These are phyloP conservation scores for Aeoliscus strigatus DNA, from an alignment of 2,797 vertebrate genomes.

Conservation along the genomic window DNA sequence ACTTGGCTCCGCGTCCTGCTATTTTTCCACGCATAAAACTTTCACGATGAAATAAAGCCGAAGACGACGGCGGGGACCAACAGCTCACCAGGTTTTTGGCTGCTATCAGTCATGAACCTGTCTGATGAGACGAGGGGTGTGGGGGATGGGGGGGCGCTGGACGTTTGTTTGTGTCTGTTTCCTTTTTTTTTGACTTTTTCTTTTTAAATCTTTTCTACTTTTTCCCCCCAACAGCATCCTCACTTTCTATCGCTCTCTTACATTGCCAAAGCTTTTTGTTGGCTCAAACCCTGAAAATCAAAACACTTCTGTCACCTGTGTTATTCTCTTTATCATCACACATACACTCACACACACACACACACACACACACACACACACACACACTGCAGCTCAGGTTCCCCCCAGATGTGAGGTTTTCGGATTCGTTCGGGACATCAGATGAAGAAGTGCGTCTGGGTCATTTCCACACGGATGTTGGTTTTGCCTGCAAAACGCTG, in stretches of 20 bases:
- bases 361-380: conserved; percentile 5
- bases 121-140: conserved; percentile 34
- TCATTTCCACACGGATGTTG: conserved; percentile 58
- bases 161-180: conserved; percentile 1
- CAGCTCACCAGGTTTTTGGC: conserved; percentile 29
- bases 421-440: conserved; percentile 38
- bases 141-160: conserved; percentile 1
- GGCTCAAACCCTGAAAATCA: no score
- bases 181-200: background rate
- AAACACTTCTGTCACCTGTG: conserved; percentile 38
- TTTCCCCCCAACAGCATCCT: background rate
- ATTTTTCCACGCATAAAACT: conserved; percentile 70
- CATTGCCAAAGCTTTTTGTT: background rate
- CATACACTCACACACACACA: conserved; percentile 5
- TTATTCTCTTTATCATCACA: conserved; percentile 20
- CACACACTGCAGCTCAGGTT: conserved; percentile 39
- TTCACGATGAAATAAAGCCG: conserved; percentile 69
- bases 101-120: conserved; percentile 50
- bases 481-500: conserved; percentile 38
- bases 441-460: conserved; percentile 53
- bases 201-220: background rate
- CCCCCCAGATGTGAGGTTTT: conserved; percentile 39
- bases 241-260: background rate
- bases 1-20: conserved; percentile 58
- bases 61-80: conserved; percentile 26